Base-by-base conservation (phyloP, 2,797 vertebrate genomes). In the Sciurus carolinensis region DNA sequence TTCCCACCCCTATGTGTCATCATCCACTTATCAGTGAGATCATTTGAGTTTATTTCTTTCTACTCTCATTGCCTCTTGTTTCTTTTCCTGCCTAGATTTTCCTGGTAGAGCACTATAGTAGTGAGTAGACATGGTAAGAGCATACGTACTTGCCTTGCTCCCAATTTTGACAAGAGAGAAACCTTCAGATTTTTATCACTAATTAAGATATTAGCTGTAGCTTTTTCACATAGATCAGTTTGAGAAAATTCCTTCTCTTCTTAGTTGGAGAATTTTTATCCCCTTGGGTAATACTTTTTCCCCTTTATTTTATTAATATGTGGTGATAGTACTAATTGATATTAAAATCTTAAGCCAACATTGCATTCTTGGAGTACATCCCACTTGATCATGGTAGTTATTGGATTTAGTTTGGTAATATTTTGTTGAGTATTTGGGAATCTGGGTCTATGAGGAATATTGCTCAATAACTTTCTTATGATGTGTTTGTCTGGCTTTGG, bases 401-500 rank as follows among this genome's bases (percentile, higher is more conserved):
- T 26, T 62, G 59, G 59, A 24, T 62, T 62, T 62, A 24, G 59
- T 62, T 62, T 62, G 59, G 59, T 62, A 62, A 62, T 26, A 62
- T 57, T 57, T 57, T 9, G 54, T 22, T 57, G 54, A 57, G 20
- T 57, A 57, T 62, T 26, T 62, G 59, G 59, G 59, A 9, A 62
- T 81, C n/a, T 86, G 18, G 79, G 18, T 30, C 50, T 50, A 75
- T 50, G 47, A 87, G 26, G 22, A 39, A 62, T 62, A 62, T 75
- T 91, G n/a, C 36, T 77, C n/a, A 85, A 11, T 90, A 69, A 7
- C 26, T 57, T 91, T 69, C 47, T 82, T 64, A 30, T 3, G 11
- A 85, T 64, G 28, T 87, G n/a, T 87, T 85, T 66, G 28, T 54
- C 44, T 86, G n/a, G 12, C 59, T 85, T 91, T 91, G 73, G 44